Conservation (phyloP, 2,888 invertebrate genomes). For the Mystacides longicornis region DNA sequence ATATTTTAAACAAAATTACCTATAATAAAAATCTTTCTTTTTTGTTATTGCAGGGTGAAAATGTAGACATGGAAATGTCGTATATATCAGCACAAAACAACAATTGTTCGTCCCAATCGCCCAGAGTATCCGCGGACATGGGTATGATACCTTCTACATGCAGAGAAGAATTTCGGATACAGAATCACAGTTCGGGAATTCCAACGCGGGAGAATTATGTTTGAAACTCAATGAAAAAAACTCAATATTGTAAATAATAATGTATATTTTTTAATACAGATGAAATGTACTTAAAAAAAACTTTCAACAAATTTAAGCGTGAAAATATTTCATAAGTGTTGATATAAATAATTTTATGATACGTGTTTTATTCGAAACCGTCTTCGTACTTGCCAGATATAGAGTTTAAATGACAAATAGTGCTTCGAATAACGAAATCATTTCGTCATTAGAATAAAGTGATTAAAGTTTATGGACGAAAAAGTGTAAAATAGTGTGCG, state of each 20-base stretch:
- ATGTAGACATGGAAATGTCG: constrained; percentile 57
- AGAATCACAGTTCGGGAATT: constrained; percentile 8
- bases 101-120: constrained; percentile 72
- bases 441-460: too few relatives aligned
- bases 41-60: constrained; percentile 35
- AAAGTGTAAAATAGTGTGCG: too few relatives aligned
- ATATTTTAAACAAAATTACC: not conserved
- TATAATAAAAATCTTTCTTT: not conserved
- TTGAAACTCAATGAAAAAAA: not conserved
- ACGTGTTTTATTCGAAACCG: too few relatives aligned
- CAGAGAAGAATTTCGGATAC: constrained; percentile 20
- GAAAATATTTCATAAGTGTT: too few relatives aligned
- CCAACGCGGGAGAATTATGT: constrained; percentile 24
- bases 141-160: constrained; percentile 12
- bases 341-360: too few relatives aligned
- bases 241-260: not conserved
- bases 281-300: too few relatives aligned
- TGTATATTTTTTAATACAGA: not conserved
- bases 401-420: too few relatives aligned
- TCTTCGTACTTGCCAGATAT: too few relatives aligned
- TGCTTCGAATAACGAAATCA: too few relatives aligned
- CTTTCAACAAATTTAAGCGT: too few relatives aligned
- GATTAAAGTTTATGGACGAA: too few relatives aligned
- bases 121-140: constrained; percentile 16
- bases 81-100: constrained; percentile 59